Evolutionary conservation across 1,140 invertebrate species (phyloP), one percentile per base, ranked within the genome.

Genomic region (Dreissena polymorpha): DNA sequence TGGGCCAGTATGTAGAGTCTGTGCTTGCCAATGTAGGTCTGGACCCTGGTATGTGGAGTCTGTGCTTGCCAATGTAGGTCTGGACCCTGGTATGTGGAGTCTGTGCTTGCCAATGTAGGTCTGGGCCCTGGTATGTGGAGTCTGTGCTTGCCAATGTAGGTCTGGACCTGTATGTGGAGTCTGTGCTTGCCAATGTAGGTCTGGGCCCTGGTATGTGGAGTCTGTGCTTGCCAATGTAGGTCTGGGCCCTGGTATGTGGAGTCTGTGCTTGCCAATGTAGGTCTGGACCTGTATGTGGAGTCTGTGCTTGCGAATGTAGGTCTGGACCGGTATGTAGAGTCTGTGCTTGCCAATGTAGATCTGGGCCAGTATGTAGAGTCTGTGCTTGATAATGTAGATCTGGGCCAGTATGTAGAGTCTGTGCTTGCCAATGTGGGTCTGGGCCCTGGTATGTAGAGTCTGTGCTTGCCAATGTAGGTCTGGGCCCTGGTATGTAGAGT

Each of bases 71-170:
- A 29, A 69, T 23, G 1, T 69, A 27, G 23, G 39, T 27, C 67
- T 21, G 87, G 50, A 89, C 89, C 13, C 74, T 86, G 83, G 89
- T 90, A 71, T 68, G 78, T 68, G 51, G 12, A n/a, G 57, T 39
- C 39, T 23, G 18, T 2, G 16, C 23, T 69, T 2, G n/a, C 23
- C 39, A 29, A 69, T 23, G 1, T 69, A 27, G 23, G 39, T 27
- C 67, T 21, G 87, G 50, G 90, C 89, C 13, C 74, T 86, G 83
- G 89, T 90, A 71, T 68, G 78, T 68, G 51, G 12, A n/a, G 57
- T 39, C 39, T 23, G 18, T 2, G 16, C 23, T 69, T 2, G n/a
- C 23, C 39, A 29, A 69, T 23, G 1, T 69, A 27, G 23, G 39
- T 27, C 67, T 21, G n/a, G n/a, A n/a, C n/a, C n/a, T n/a, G 89